Conservation (phyloP, 1,140 invertebrate species). For the Steinernema khuongi region DNA sequence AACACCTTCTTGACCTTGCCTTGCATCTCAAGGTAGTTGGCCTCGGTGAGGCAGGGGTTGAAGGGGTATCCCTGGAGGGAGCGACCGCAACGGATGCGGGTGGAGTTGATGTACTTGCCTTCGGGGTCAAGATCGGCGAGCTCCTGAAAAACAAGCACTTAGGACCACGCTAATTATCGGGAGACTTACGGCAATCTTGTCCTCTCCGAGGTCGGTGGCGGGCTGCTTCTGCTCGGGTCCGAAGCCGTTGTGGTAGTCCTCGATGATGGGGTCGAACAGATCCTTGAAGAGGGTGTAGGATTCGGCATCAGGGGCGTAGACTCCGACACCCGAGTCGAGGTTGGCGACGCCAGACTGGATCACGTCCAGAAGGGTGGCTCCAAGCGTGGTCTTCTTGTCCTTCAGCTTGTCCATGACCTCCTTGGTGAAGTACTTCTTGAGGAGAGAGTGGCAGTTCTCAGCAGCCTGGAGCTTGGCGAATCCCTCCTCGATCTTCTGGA, state of each 20-base stretch:
- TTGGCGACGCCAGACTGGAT: conserved; percentile 67
- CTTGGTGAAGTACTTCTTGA: conserved; percentile 60
- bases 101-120: conserved; percentile 83
- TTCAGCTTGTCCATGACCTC: conserved; percentile 59
- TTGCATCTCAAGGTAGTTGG: conserved; percentile 45
- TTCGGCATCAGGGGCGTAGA: conserved; percentile 90
- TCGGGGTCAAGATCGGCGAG: conserved; percentile 81
- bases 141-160: not conserved
- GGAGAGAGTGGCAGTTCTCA: conserved; percentile 58
- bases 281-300: conserved; percentile 80
- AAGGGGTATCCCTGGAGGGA: conserved; percentile 84
- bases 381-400: conserved; percentile 56
- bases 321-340: conserved; percentile 74
- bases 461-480: conserved; percentile 41
- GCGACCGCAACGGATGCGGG: conserved; percentile 79
- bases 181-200: conserved; percentile 65
- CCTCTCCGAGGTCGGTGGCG: conserved; percentile 83
- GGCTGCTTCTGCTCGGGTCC: conserved; percentile 70
- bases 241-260: conserved; percentile 59
- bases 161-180: not conserved
- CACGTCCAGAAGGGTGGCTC: conserved; percentile 56
- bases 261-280: conserved; percentile 88
- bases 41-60: conserved; percentile 64
- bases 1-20: conserved; percentile 43
- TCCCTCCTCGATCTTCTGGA: conserved; percentile 37